These are phyloP conservation scores for Coptodon bakossiorum DNA, from an alignment of 2,113 vertebrate genomes.

Conservation along the genomic window DNA sequence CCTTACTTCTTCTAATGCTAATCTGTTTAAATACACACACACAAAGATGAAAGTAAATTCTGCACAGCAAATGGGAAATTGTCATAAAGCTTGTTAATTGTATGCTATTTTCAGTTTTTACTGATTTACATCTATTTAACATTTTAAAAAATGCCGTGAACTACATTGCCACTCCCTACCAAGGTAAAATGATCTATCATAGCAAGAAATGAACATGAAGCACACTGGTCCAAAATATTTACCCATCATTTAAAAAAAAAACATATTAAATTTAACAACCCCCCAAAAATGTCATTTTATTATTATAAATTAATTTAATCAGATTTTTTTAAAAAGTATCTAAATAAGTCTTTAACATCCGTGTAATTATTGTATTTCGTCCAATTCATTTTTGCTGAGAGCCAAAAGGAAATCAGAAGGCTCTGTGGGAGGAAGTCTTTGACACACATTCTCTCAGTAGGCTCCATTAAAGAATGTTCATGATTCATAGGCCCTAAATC, in stretches of 20 bases:
- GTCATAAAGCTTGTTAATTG: neutral
- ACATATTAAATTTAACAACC: neutral
- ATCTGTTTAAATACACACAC: neutral
- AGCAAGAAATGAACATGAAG: neutral
- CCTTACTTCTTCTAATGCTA: neutral
- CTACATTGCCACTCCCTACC: neutral
- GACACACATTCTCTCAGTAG: neutral
- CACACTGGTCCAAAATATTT: neutral
- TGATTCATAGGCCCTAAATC: neutral
- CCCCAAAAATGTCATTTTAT: neutral
- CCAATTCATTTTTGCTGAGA: neutral
- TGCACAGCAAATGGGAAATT: neutral
- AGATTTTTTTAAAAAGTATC: fast-evolving
- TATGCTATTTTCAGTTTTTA: neutral
- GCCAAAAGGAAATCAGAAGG: neutral
- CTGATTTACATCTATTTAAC: neutral
- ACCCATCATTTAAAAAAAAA: neutral
- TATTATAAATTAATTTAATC: neutral
- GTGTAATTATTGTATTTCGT: neutral
- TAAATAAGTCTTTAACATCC: neutral
- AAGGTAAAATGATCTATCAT: neutral
- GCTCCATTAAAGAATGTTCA: neutral
- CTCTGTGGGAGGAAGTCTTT: neutral
- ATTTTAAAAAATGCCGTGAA: fast-evolving
- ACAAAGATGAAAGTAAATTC: neutral